These are phyloP conservation scores for Caerostris darwini DNA, from an alignment of 1,140 invertebrate genomes.

Conservation along the genomic window DNA sequence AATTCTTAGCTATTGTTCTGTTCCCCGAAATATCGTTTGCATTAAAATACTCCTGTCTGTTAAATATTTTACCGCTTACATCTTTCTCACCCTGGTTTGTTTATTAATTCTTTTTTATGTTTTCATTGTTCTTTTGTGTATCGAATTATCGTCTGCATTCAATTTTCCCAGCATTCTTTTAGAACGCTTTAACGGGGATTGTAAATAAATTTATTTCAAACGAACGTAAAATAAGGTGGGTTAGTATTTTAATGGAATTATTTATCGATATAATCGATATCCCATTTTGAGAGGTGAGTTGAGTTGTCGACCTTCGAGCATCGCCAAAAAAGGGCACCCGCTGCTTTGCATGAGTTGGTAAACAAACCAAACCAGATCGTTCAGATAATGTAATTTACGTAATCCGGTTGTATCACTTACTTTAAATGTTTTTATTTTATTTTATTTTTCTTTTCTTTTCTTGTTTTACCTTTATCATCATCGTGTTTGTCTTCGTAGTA, in stretches of 20 bases:
- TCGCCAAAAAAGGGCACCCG: background rate
- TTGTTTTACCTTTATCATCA: background rate
- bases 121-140: background rate
- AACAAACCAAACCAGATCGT: slow-evolving; percentile 12
- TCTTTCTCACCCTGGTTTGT: background rate
- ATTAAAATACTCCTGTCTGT: background rate
- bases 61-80: background rate
- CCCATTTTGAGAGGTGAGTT: background rate
- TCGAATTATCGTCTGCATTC: background rate
- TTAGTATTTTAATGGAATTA: background rate
- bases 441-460: background rate
- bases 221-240: background rate
- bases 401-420: background rate
- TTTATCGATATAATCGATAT: background rate
- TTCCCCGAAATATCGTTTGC: background rate
- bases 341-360: background rate
- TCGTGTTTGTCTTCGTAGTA: background rate
- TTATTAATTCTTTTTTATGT: background rate
- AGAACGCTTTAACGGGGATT: background rate
- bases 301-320: background rate
- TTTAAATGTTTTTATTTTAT: background rate
- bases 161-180: background rate
- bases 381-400: slow-evolving; percentile 5
- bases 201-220: background rate
- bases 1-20: background rate